Base-by-base conservation (phyloP, 2,797 vertebrate species). In the Dallia pectoralis region DNA sequence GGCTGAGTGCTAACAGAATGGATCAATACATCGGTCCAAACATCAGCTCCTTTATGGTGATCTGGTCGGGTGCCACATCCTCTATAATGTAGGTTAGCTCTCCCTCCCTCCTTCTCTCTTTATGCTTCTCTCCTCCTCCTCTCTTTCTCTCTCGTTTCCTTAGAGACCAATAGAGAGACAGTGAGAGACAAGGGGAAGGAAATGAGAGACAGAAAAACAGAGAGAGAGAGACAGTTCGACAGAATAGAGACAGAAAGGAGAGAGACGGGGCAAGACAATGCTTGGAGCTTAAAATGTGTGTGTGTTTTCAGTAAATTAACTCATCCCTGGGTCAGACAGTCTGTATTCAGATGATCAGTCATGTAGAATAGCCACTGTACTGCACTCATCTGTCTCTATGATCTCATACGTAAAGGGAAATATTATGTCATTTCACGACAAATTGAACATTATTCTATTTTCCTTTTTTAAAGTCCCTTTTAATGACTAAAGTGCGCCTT, bases 321-420 rank as follows among this genome's bases (percentile, higher is more conserved):
- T 89, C 87, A 88, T 82, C 71, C 49, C 78, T 78, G 81, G 87
- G 88, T 89, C 89, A 90, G 79, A 85, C 82, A 81, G 48, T n/a
- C 47, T 88, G 90, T 86, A 73, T 85, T 90, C 88, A 86, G 82
- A 89, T 88, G 86, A 91, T 90, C 85, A 88, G 86, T 89, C 88
- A 89, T 81, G 85, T 83, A 85, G 83, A 86, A 85, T 89, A 89
- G 91, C 89, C 87, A 84, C 77, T 85, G 49, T 72, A 84, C 85
- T 88, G 82, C 87, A 84, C 84, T 81, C 84, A 91, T 88, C 78
- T 82, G 82, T 72, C 76, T 67, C 71, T 53, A 71, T 65, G 44
- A 72, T 82, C 64, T 73, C 40, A 71, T 67, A 48, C 32, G 74
- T 62, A 73, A 56, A 56, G 53, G 25, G 22, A n/a, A 3, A 44